Evolutionary conservation across 2,113 vertebrate species (phyloP), one percentile per base, ranked within the genome.

Genomic region (Vimba vimba): DNA sequence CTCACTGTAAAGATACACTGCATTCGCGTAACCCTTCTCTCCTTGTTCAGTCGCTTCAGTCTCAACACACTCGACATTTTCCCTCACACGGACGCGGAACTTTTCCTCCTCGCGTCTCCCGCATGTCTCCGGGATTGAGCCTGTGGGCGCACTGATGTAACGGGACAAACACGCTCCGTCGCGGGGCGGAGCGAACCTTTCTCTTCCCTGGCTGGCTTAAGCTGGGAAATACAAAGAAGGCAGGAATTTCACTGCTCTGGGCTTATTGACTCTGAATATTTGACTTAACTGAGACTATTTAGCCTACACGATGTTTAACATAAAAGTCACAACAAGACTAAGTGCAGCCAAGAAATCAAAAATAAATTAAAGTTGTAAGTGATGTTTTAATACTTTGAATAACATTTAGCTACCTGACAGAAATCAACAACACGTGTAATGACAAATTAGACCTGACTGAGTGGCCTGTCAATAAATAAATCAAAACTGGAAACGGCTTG

Each of bases 41-140:
- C 19, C 69, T 80, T 69, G 43, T 79, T 68, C 79, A 47, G 69
- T 64, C 47, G 64, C 39, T 45, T 66, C 59, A 73, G 89, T 85
- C 86, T 84, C 85, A 64, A 64, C 71, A 62, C 57, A 86, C 89
- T 91, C 92, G 91, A 91, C 91, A 93, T 92, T 88, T 93, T 91
- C 86, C 91, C 91, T 90, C 88, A 89, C 89, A 88, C 80, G 85
- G 36, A 52, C 47, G 17, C n/a, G 17, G 21, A 64, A 64, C 78
- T 80, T 80, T 64, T 64, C 4, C 39, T 27, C 23, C n/a, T 8
- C 1, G 12, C 39, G 27, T 85, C 77, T 57, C 76, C 39, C 17
- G 60, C 86, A 83, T 87, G 82, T 90, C 83, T 87, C 59, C 69
- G n/a, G 13, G 33, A 62, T 79, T 88, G 23, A 57, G 52, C 13